These are phyloP conservation scores for Dryoscopus gambensis DNA, from an alignment of 2,113 vertebrate genomes.

Conservation along the genomic window DNA sequence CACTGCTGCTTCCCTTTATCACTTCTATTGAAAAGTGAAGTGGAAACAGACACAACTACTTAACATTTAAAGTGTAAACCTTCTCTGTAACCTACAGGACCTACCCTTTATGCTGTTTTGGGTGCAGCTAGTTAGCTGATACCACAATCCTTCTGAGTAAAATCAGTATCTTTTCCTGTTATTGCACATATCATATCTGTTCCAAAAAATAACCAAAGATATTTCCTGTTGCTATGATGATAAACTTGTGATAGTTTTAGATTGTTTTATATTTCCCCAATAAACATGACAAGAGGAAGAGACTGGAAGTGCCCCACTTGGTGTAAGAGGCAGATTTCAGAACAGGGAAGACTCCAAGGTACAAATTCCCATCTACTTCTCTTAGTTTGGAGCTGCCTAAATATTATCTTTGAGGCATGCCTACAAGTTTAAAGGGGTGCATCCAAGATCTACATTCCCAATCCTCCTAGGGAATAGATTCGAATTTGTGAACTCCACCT, in stretches of 20 bases:
- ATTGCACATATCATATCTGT: background rate
- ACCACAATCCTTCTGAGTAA: background rate
- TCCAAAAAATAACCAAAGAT: background rate
- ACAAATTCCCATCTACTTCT: background rate
- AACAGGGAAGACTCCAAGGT: background rate
- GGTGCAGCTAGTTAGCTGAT: background rate
- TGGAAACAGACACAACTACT: background rate
- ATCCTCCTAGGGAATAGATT: constrained; percentile 75
- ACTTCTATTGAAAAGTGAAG: background rate
- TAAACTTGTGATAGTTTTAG: background rate
- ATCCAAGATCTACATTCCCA: background rate
- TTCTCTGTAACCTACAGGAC: background rate
- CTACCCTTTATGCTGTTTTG: background rate
- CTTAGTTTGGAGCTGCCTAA: constrained; percentile 3
- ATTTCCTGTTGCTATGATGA: background rate
- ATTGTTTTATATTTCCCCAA: background rate
- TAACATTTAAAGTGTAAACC: background rate
- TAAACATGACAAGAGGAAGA: background rate
- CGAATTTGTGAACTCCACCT: constrained; percentile 84
- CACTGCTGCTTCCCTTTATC: background rate
- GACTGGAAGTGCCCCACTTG: background rate
- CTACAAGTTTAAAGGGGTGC: background rate
- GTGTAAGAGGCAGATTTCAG: constrained; percentile 1
- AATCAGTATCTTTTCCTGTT: constrained; percentile 12
- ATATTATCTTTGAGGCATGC: background rate